phyloP scores from a whole-genome alignment of 2,113 vertebrate species.

The Rhinopomastus cyanomelas region DNA sequence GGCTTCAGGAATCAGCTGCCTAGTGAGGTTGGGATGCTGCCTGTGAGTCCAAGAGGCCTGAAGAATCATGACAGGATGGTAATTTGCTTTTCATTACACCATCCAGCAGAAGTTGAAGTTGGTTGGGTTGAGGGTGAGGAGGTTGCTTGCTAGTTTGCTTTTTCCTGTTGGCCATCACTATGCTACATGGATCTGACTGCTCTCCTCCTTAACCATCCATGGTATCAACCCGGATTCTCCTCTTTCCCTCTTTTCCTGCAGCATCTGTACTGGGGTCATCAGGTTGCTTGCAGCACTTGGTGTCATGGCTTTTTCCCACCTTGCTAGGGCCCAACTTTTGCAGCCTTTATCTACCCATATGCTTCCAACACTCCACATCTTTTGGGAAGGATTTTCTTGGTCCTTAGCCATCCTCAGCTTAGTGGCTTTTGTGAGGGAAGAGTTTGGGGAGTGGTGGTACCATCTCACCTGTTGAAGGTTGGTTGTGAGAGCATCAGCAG shows the following conservation, averaged over 20 bases:
- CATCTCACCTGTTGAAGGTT: neutral
- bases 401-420: rapidly evolving
- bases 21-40: neutral
- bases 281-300: rapidly evolving
- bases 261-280: neutral
- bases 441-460: neutral
- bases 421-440: neutral
- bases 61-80: slow-evolving; percentile 6
- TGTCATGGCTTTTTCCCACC: neutral
- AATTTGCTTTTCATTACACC: slow-evolving; percentile 39
- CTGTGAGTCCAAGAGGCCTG: neutral
- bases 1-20: neutral
- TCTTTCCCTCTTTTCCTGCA: neutral
- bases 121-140: slow-evolving; percentile 4
- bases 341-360: neutral
- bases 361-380: neutral
- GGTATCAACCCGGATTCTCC: neutral
- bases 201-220: rapidly evolving
- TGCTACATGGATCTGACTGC: rapidly evolving
- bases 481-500: neutral
- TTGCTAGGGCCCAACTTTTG: neutral
- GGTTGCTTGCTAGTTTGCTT: neutral
- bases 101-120: slow-evolving; percentile 46
- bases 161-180: rapidly evolving
- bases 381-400: neutral